phyloP scores from a whole-genome alignment of 2,113 vertebrate genomes.

The Erpornis zantholeuca region DNA sequence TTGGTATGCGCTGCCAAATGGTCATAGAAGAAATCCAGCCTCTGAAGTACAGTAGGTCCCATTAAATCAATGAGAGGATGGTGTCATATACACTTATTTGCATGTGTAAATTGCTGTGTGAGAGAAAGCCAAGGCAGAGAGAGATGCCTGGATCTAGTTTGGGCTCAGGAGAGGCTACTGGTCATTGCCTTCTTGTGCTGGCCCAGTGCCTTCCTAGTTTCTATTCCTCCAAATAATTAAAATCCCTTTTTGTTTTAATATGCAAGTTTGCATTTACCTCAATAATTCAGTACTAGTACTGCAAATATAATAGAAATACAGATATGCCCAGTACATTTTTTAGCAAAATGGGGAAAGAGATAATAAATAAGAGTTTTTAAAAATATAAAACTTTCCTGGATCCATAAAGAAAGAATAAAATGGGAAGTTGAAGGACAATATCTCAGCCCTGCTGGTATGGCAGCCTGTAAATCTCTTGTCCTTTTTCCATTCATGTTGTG shows the following conservation, averaged over 20 bases:
- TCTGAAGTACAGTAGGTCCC: not conserved
- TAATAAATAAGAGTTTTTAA: not conserved
- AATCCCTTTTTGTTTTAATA: not conserved
- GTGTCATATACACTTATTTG: not conserved
- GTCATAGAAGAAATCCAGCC: not conserved
- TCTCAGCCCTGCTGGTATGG: not conserved
- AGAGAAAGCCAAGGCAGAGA: not conserved
- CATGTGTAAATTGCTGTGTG: not conserved
- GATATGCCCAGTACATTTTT: not conserved
- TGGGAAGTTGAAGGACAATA: not conserved
- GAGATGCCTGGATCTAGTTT: not conserved
- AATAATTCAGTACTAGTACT: not conserved
- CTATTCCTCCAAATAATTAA: not conserved
- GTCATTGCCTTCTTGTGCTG: not conserved
- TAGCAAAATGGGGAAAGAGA: not conserved
- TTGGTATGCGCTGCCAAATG: not conserved
- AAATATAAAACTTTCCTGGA: not conserved
- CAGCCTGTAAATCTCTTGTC: not conserved
- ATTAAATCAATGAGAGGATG: not conserved
- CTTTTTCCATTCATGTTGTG: not conserved
- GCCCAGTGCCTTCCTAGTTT: not conserved
- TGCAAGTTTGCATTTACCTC: not conserved
- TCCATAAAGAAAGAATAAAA: not conserved
- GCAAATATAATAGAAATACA: not conserved
- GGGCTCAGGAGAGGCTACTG: not conserved